Percentiles rank a stretch among this genome's conserved stretches.
phyloP scores from a whole-genome alignment of 2,888 invertebrate genomes.

The Sipha maydis region DNA sequence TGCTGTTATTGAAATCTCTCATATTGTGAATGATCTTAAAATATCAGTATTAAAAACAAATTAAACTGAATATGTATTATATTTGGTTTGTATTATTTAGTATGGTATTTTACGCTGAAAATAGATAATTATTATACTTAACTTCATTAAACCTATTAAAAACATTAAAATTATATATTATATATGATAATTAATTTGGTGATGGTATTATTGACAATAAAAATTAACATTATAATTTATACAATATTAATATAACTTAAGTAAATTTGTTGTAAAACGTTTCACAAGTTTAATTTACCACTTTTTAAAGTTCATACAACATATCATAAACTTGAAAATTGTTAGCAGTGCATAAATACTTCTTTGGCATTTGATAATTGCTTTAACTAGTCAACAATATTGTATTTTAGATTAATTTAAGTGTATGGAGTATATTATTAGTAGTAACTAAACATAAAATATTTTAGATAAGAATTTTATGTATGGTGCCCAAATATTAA shows the following conservation, averaged over 20 bases:
- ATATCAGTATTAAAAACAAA: slow-evolving; percentile 53
- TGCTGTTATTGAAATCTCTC: slow-evolving; percentile 85
- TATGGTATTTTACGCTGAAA: background rate
- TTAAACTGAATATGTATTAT: slow-evolving; percentile 5
- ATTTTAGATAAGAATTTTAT: background rate
- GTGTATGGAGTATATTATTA: background rate
- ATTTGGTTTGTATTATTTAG: background rate
- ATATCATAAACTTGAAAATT: background rate
- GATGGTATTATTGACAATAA: background rate
- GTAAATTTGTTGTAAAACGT: background rate
- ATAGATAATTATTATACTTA: background rate
- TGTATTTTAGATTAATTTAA: background rate
- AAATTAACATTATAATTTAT: background rate
- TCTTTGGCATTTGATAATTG: background rate
- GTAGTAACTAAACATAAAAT: background rate
- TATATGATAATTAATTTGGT: background rate
- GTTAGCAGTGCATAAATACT: background rate
- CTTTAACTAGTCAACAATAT: background rate
- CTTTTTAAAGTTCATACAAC: background rate
- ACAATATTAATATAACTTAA: background rate
- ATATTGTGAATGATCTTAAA: slow-evolving; percentile 74
- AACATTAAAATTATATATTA: background rate
- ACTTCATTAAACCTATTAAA: background rate
- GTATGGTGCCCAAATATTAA: background rate
- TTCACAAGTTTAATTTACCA: background rate